phyloP scores from a whole-genome alignment of 2,888 invertebrate genomes.

The Tuberolachnus salignus region DNA sequence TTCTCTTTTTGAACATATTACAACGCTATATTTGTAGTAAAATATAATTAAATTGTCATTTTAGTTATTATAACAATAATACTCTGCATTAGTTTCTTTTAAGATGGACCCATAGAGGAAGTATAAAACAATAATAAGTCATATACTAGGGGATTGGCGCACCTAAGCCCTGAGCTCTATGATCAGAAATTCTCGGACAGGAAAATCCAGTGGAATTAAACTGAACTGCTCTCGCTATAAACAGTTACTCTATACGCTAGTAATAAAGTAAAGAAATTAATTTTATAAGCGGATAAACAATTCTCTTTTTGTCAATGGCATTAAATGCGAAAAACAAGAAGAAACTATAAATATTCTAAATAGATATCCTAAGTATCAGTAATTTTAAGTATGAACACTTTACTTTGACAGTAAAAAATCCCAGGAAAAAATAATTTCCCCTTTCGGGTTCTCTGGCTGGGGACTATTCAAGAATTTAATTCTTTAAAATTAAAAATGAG shows the following conservation, averaged over 20 bases:
- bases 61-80: too few species aligned
- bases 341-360: slow-evolving; percentile 32
- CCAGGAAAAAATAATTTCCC: slow-evolving; percentile 19
- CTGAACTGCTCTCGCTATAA: slow-evolving; percentile 23
- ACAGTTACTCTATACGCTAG: slow-evolving; percentile 28
- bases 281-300: slow-evolving; percentile 14
- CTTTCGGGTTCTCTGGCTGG: slow-evolving; percentile 17
- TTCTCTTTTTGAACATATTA: too few species aligned
- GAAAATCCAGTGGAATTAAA: slow-evolving; percentile 9
- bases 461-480: slow-evolving; percentile 26
- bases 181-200: slow-evolving; percentile 8
- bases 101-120: slow-evolving; percentile 23
- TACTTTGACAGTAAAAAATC: slow-evolving; percentile 14
- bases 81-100: too few species aligned
- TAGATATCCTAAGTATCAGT: slow-evolving; percentile 27
- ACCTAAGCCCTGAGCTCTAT: slow-evolving; percentile 19
- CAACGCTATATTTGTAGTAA: too few species aligned
- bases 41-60: too few species aligned
- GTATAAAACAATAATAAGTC: slow-evolving; percentile 7
- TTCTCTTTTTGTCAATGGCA: neutral
- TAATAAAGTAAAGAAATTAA: slow-evolving; percentile 29
- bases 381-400: slow-evolving; percentile 24
- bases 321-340: slow-evolving; percentile 19
- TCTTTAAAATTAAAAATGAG: slow-evolving; percentile 18
- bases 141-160: slow-evolving; percentile 8